Evolutionary conservation across 2,113 vertebrate species (phyloP).

Genomic region (Potamarius usumacintae): DNA sequence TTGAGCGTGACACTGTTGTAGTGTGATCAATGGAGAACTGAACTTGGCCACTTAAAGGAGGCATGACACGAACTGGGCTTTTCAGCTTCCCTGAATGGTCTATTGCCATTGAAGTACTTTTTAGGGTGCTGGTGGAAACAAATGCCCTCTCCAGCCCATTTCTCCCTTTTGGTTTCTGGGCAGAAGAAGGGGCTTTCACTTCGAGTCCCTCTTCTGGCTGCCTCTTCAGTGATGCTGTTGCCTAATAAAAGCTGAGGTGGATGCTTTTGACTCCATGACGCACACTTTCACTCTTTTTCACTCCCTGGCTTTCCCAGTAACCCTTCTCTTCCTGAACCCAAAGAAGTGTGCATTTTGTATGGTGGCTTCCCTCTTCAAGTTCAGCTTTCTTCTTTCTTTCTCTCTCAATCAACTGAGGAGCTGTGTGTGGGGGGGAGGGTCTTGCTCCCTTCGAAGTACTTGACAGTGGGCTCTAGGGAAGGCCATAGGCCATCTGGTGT

Average conservation of each 20-base stretch:
- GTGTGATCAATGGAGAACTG: slow-evolving; percentile 9
- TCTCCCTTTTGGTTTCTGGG: slow-evolving; percentile 60
- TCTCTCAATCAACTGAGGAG: slow-evolving; percentile 67
- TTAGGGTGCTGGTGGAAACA: slow-evolving; percentile 60
- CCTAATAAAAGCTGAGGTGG: slow-evolving; percentile 71
- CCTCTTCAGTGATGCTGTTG: slow-evolving; percentile 74
- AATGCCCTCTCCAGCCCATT: slow-evolving; percentile 61
- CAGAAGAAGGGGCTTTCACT: slow-evolving; percentile 51
- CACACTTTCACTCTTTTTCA: neutral
- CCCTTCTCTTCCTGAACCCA: slow-evolving; percentile 40
- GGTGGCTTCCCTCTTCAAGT: slow-evolving; percentile 60
- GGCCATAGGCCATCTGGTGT: slow-evolving; percentile 59
- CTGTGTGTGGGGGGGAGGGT: slow-evolving; percentile 68
- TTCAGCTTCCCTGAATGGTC: slow-evolving; percentile 66
- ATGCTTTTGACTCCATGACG: slow-evolving; percentile 73
- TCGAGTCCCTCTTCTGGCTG: slow-evolving; percentile 62
- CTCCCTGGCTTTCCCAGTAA: slow-evolving; percentile 63
- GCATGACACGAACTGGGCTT: slow-evolving; percentile 69
- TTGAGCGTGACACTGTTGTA: neutral
- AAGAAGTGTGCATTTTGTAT: slow-evolving; percentile 68
- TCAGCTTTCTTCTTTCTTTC: slow-evolving; percentile 64
- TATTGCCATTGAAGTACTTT: slow-evolving; percentile 68
- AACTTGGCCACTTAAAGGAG: slow-evolving; percentile 57
- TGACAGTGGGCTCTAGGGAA: slow-evolving; percentile 64
- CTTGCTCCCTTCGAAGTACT: slow-evolving; percentile 58